Evolutionary conservation across 2,113 vertebrate genomes (phyloP).

Genomic region (Engraulis encrasicolus): DNA sequence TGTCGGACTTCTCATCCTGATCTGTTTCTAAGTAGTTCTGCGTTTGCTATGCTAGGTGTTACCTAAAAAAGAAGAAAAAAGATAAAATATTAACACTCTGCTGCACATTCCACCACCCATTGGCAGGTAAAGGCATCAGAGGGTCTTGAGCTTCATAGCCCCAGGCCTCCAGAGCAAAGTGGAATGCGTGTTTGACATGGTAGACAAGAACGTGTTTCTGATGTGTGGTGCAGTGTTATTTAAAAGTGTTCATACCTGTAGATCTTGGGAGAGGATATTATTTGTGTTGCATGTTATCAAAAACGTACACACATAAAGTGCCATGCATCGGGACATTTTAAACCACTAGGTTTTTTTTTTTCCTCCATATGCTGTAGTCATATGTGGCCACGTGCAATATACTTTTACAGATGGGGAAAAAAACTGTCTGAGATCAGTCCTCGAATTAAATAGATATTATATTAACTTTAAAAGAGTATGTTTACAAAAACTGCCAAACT

Average conservation of each 20-base stretch:
- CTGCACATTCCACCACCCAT: slow-evolving; percentile 5
- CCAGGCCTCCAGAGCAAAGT: slow-evolving; percentile 4
- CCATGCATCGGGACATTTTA: slow-evolving; percentile 64
- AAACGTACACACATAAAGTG: slow-evolving; percentile 50
- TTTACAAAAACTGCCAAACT: slow-evolving; percentile 77
- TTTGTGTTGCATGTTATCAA: slow-evolving; percentile 46
- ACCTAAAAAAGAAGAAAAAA: slow-evolving; percentile 6
- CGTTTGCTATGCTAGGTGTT: slow-evolving; percentile 40
- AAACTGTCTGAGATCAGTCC: slow-evolving; percentile 28
- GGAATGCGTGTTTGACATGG: slow-evolving; percentile 1
- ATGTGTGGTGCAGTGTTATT: not conserved
- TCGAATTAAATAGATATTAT: slow-evolving; percentile 20
- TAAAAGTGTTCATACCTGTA: not conserved
- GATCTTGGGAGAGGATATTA: slow-evolving; percentile 30
- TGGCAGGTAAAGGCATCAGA: not conserved
- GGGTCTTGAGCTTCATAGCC: not conserved
- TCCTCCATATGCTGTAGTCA: slow-evolving; percentile 65
- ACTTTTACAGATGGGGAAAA: slow-evolving; percentile 46
- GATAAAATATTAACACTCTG: not conserved
- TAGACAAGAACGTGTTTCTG: not conserved
- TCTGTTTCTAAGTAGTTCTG: slow-evolving; percentile 40
- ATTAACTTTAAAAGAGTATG: slow-evolving; percentile 37
- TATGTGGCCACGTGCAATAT: slow-evolving; percentile 78
- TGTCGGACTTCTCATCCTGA: slow-evolving; percentile 48
- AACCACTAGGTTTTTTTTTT: slow-evolving; percentile 61